Evolutionary conservation across 2,113 vertebrate genomes (phyloP), one percentile per base, ranked within the genome.

Genomic region (Hyperoodon ampullatus): DNA sequence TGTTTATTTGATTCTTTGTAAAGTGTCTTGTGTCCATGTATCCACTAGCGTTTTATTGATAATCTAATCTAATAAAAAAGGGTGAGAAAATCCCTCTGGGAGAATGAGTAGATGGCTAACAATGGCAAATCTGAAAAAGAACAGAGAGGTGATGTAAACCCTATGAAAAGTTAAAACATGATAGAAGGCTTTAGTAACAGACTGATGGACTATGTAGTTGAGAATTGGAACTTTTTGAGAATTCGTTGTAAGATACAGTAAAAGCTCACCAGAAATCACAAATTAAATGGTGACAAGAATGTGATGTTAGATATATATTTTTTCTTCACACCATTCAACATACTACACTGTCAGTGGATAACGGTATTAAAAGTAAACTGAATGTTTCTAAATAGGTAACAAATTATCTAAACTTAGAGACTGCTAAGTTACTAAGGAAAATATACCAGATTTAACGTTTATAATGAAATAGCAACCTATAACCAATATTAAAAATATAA

Each of bases 151-250:
- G n/a, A 24, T 87, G 66, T 47, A 88, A 82, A 14, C 19, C 42
- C 24, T 66, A 33, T 60, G 35, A 82, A 93, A 92, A 88, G 18
- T 75, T 95, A 66, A 95, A 83, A 81, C 60, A n/a, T 72, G 44
- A 14, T 83, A 30, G 21, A 44, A 42, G 10, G 16, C 60, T 93
- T 95, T 83, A 68, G 35, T 82, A 75, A 75, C 11, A 68, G 44
- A 83, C 33, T 60, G 11, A 60, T 82, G 47, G 13, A 66, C 18
- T 63, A 65, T 81, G 44, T 82, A 74, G 35, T 60, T 92, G 90
- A 63, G 58, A 92, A 82, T 88, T 74, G 74, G 77, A 75, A 82
- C 33, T 53, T 82, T 66, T 77, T 78, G 60, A 89, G 78, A 70
- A 89, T 83, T 93, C 89, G 21, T 16, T 75, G 2, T 71, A 86